Conservation (phyloP, 2,797 vertebrate species). For the Malurus splendens region DNA sequence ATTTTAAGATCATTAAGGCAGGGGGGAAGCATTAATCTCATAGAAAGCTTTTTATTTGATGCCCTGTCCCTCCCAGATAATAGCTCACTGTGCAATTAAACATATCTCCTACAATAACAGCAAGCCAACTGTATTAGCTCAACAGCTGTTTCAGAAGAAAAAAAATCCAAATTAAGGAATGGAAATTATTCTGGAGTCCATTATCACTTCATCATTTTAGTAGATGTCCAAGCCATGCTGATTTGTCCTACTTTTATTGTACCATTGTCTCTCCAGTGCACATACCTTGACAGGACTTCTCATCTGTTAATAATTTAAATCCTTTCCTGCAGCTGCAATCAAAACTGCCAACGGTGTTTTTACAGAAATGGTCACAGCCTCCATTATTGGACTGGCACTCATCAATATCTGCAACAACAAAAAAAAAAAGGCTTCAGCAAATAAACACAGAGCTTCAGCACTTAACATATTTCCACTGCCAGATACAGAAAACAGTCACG, state of each 20-base stretch:
- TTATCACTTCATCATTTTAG: constrained; percentile 37
- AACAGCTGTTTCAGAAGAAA: constrained; percentile 19
- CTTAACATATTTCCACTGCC: background rate
- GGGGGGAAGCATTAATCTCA: background rate
- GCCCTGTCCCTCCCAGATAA: background rate
- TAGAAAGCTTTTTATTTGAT: background rate
- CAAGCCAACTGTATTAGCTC: background rate
- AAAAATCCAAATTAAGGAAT: background rate
- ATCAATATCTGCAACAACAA: constrained; percentile 84
- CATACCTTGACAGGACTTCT: constrained; percentile 95
- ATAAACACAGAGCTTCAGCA: background rate
- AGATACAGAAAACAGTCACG: background rate
- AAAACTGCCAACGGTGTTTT: constrained; percentile 95
- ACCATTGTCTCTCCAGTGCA: background rate
- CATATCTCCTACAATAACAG: background rate
- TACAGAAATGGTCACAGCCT: constrained; percentile 94
- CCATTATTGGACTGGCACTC: constrained; percentile 91
- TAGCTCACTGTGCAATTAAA: background rate
- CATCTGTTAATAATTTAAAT: constrained; percentile 95
- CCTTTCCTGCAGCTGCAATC: constrained; percentile 96
- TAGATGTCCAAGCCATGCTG: background rate
- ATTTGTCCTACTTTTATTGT: constrained; percentile 24
- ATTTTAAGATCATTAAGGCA: background rate
- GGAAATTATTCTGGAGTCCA: constrained; percentile 29
- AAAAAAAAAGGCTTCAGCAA: constrained; percentile 14